Conservation (phyloP, 2,797 vertebrate species). For the Mareca strepera region DNA sequence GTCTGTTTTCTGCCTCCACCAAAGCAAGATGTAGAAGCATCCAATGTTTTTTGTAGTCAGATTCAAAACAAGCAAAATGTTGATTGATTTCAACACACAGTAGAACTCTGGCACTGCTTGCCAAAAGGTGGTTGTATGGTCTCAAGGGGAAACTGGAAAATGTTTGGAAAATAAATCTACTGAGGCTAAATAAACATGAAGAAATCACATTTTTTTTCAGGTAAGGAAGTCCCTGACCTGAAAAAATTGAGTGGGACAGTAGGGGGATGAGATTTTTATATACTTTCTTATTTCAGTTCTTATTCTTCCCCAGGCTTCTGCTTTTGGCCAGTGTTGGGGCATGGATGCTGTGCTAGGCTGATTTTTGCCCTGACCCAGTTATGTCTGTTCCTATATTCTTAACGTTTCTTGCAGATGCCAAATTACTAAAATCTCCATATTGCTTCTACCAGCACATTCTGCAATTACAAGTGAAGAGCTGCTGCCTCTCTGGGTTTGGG, state of each 20-base stretch:
- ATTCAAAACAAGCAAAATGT: background rate
- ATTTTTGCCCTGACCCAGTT: constrained; percentile 17
- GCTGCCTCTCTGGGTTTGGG: background rate
- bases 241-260: background rate
- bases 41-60: accelerated
- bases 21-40: background rate
- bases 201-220: background rate
- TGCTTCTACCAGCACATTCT: background rate
- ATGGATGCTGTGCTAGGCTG: accelerated
- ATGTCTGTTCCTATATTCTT: background rate
- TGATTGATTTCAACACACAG: background rate
- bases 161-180: background rate
- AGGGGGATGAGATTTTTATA: background rate
- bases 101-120: background rate
- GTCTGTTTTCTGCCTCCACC: background rate
- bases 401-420: constrained; percentile 5
- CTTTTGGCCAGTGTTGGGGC: background rate
- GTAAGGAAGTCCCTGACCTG: background rate
- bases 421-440: background rate
- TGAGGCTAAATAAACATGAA: background rate
- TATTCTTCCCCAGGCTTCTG: background rate
- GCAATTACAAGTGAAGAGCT: background rate
- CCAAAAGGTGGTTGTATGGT: background rate
- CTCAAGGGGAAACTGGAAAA: background rate
- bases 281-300: background rate